Evolutionary conservation across 2,888 invertebrate species (phyloP), one percentile per base, ranked within the genome.

Genomic region (Candidula unifasciata): DNA sequence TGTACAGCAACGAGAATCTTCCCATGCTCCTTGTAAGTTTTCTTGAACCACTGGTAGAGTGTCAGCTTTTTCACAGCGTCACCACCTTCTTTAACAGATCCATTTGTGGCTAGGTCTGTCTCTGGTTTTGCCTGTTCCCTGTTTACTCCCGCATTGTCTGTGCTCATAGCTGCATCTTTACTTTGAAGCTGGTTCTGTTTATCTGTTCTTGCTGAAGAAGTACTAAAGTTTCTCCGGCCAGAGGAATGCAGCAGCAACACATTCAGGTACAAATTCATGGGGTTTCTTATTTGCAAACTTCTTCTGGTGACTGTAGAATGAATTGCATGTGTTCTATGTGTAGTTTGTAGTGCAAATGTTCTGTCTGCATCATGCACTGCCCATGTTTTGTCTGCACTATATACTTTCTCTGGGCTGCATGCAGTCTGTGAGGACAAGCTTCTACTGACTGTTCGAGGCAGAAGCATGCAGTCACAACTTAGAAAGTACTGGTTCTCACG

Each of bases 21-120:
- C 97, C 99, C 99, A 94, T 99, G 99, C 92, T 98, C 96, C 93
- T 96, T 96, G 92, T 97, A 97, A 96, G 98, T 97, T 92, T 96
- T 95, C 93, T 97, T 98, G 94, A 99, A 97, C 91, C 95, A 96
- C 90, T 96, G 95, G 91, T 97, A 96, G 2, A 98, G 92, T 0
- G 96, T 95, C 89, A 94, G 91, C 93, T 96, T 85, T 71, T 89
- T 68, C 13, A n/a, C 73, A 24, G 44, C 33, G 24, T 3, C 21
- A 18, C 21, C 37, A 69, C 33, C 37, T 24, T 44, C 44, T 73
- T 24, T 24, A 6, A 73, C 44, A 27, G 73, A 73, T 44, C 52
- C 73, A 73, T 44, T 21, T 73, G 27, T 37, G 8, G 10, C 8
- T 24, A n/a, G 6, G 3, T 73, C 27, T 73, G 44, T n/a, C 52